Conservation (phyloP, 2,888 invertebrate genomes). For the Mimas tiliae region DNA sequence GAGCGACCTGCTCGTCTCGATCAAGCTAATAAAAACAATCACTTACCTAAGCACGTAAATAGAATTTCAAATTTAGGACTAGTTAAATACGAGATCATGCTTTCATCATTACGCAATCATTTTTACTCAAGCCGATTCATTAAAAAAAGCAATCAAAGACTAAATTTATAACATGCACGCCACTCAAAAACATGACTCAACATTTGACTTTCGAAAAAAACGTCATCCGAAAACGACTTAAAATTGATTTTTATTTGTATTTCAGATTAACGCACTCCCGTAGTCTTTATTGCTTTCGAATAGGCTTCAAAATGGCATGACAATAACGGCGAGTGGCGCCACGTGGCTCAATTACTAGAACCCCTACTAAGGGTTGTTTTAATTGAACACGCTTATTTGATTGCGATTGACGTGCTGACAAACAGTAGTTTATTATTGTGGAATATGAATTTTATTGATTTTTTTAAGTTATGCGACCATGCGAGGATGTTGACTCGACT, state of each 20-base stretch:
- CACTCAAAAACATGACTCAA: constrained; percentile 16
- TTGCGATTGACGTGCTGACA: constrained; percentile 65
- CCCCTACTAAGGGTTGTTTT: constrained; percentile 59
- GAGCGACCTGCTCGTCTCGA: no score
- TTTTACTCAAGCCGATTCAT: constrained; percentile 7
- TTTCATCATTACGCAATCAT: neutral
- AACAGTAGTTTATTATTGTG: constrained; percentile 22
- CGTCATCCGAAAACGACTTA: constrained; percentile 23
- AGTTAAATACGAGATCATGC: no score
- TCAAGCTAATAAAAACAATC: no score
- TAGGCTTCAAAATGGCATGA: neutral
- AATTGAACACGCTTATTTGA: constrained; percentile 80
- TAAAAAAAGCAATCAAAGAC: constrained; percentile 20
- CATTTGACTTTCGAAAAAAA: constrained; percentile 19
- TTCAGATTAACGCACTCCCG: neutral
- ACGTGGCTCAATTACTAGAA: constrained; percentile 73
- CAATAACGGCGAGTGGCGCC: constrained; percentile 44
- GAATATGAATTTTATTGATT: constrained; percentile 20
- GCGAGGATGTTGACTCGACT: neutral
- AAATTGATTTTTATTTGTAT: constrained; percentile 24
- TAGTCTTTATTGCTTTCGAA: neutral
- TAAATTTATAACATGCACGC: constrained; percentile 8
- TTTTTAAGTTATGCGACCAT: neutral
- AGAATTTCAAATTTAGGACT: no score
- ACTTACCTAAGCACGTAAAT: no score